Base-by-base conservation (phyloP, 2,113 vertebrate genomes). In the Lepus europaeus region DNA sequence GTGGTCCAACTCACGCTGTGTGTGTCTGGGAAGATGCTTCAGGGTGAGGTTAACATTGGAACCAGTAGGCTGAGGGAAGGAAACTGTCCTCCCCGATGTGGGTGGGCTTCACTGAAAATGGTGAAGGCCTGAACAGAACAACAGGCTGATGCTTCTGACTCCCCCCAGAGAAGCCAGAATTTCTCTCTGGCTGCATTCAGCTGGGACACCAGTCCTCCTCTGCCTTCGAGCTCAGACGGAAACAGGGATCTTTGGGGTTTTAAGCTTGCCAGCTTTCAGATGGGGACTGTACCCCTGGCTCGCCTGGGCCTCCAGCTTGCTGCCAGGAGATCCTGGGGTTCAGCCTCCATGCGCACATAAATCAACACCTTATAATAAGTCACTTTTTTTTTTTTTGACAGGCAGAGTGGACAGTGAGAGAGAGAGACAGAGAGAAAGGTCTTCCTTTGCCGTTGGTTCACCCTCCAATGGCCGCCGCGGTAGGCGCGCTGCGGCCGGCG, bases 261-360 rank as follows among this genome's bases (percentile, higher is more conserved):
- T 19, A 53, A 33, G 6, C 23, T 39, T 33, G 5, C 11, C 11
- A 8, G 36, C 1, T 73, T 83, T 69, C 31, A 63, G 45, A 68
- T 23, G 13, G 6, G 39, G 69, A n/a, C 11, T 12, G 7, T 2
- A 14, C 17, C 8, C 27, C 16, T 0, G 3, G 27, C 22, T 63
- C 19, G 74, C 10, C 16, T 82, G 20, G 39, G 36, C 51, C 36
- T 84, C 20, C 5, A 84, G 51, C 29, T 85, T 45, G 51, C 7
- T 14, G 23, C 9, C 5, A 49, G 36, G 6, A 80, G 53, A 78
- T 1, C 4, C 53, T 63, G 12, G 27, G 29, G 59, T 80, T 80
- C 69, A 80, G 70, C 5, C 13, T 93, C 76, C 68, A 27, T 36
- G 66, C 51, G 11, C 33, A 73, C 23, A 16, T 11, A 20, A 79